Base-by-base conservation (phyloP, 1,140 invertebrate species). In the Apis florea region DNA sequence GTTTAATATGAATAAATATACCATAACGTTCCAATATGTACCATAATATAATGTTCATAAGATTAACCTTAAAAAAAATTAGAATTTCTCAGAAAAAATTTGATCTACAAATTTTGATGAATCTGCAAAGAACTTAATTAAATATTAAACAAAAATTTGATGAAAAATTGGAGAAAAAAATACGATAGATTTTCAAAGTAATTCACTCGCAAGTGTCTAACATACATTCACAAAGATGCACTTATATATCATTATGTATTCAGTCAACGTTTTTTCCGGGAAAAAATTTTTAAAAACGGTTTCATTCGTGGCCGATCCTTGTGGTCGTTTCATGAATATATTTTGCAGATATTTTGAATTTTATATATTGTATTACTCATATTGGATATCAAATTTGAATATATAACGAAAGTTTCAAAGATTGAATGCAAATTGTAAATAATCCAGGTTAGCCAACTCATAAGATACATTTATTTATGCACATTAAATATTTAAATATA, bases 241-340 rank as follows among this genome's bases (percentile, higher is more conserved):
- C 13, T 77, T 54, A 40, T 40, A 74, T 15, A 12, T 15, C 58
- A 86, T 86, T 86, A 86, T 63, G 68, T 70, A 86, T 86, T 86
- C 85, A 73, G 13, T 10, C 54, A 31, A 73, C 66, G 81, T 79
- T 86, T 26, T 68, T 86, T 86, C 85, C 81, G 81, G 84, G 74
- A 88, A 87, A 69, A 24, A 53, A 24, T 54, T 69, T 77, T 76
- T 17, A 82, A 56, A 67, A 68, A 51, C 68, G 70, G 69, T 79
- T 81, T 82, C 64, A 53, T 79, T 79, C 80, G 73, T 63, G 67
- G 84, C 70, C 78, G 79, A 74, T 56, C 58, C 75, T 79, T 61
- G 84, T 86, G 84, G 78, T 68, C 76, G 76, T 86, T 86, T 86
- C 79, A 82, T 58, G 72, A 67, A 54, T 49, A 26, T 53, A 58